Evolutionary conservation across 2,888 invertebrate species (phyloP), one percentile per base, ranked within the genome.

Genomic region (Melinaea marsaeus): DNA sequence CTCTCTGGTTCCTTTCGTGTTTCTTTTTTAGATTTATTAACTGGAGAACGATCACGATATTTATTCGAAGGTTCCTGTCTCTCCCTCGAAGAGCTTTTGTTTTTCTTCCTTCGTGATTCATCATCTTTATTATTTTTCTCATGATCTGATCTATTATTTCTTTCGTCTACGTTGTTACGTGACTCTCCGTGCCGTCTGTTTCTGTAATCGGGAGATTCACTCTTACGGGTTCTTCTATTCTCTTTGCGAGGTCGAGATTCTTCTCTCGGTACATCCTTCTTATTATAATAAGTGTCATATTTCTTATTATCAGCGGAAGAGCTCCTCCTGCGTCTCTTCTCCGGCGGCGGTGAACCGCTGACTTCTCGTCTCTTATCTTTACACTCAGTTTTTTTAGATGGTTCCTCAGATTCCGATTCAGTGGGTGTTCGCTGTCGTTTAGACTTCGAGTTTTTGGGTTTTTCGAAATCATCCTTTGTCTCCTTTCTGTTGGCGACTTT

Each of bases 281-380:
- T 77, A 55, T 78, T 79, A 60, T 80, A 78, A 62, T 81, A 79
- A 22, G 71, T 75, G 6, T 77, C 79, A 60, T 81, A 79, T 69
- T 75, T 74, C 60, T 66, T 83, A 63, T 71, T 77, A 4, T 83
- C 83, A 2, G 75, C 75, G 0, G 87, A 83, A 1, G 79, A 75
- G 61, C 87, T 88, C 60, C 73, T 80, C 2, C 83, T 80, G 2
- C 85, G 77, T 67, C 79, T 79, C 67, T 87, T 89, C 33, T 85
- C 85, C 0, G 86, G 86, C 3, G 81, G 81, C 0, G 88, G 85
- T 0, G 89, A 87, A 0, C 71, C 60, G 65, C 84, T 86, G 33
- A 67, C 54, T 4, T 83, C 84, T 71, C 79, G 76, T 57, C 66
- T 80, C 67, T 79, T 84, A 55, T 75, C 80, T 69, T 78, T 77